Evolutionary conservation across 2,888 invertebrate genomes (phyloP), one percentile per base, ranked within the genome.

Genomic region (Hololepta plana): DNA sequence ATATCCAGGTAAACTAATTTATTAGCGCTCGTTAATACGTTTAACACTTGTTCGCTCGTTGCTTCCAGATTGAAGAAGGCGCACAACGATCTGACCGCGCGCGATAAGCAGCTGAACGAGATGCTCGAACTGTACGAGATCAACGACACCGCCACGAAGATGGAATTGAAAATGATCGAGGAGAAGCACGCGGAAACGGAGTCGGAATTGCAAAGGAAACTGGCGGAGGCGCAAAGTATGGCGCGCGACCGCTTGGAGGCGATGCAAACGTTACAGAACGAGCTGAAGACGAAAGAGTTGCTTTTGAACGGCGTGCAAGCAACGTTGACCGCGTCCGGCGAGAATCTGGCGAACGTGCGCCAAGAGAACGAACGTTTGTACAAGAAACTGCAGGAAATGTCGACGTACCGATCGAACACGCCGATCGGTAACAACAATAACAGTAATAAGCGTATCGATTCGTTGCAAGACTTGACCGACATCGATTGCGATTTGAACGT

Each of bases 381-480:
- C 40, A 62, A 64, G 25, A 67, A 73, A 38, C 60, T 84, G 29
- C 62, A 75, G 31, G 81, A 80, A 39, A 47, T 81, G n/a, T 12
- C n/a, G n/a, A n/a, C n/a, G n/a, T n/a, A n/a, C n/a, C 12, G 80
- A 81, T 53, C 67, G 68, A 10, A 47, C 53, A 27, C 63, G 31
- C 26, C 31, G 20, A 20, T 13, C 20, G 6, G 10, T 10, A 10
- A 10, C n/a, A n/a, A n/a, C n/a, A n/a, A n/a, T n/a, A 65, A 65
- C 38, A 65, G 67, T 33, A 62, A 68, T 32, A 64, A 68, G 42
- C 75, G 76, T 37, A 67, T 79, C 35, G 77, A 80, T 38, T 82
- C 84, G 3, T 57, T 85, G 5, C 74, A 76, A 38, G 82, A 85
- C 48, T 62, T 85, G 17, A 77, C 79, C 4, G 80, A 79, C 41